Evolutionary conservation across 1,140 invertebrate genomes (phyloP).

Genomic region (Drosophila neocordata): DNA sequence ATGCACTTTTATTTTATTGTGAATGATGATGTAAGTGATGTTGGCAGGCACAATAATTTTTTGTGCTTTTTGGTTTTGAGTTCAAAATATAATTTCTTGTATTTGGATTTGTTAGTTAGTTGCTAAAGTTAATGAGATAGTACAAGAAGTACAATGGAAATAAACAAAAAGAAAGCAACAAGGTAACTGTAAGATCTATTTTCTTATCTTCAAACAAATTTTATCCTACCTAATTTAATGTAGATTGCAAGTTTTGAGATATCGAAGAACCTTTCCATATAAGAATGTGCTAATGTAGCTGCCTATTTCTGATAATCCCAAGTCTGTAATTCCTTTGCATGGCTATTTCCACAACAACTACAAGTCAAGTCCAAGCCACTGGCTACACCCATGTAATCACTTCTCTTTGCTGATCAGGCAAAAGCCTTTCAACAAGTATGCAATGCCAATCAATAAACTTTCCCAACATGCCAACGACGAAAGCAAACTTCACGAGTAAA

Average conservation of each 20-base stretch:
- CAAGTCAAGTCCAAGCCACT: conserved; percentile 1
- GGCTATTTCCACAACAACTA: not conserved
- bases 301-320: not conserved
- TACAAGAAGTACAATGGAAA: no score
- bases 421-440: conserved; percentile 45
- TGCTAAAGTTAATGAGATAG: conserved; percentile 1
- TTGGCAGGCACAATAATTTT: conserved; percentile 55
- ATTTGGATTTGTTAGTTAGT: not conserved
- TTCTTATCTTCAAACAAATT: no score
- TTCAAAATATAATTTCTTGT: not conserved
- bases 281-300: not conserved
- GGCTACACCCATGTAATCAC: not conserved
- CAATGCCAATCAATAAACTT: conserved; percentile 64
- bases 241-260: not conserved
- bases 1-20: conserved; percentile 81
- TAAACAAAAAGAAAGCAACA: no score
- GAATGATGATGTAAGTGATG: conserved; percentile 81
- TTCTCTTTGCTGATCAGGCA: not conserved
- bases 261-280: not conserved
- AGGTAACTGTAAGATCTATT: not conserved
- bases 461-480: conserved; percentile 43
- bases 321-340: not conserved
- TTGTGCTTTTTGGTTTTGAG: no score
- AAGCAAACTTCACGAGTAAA: not conserved
- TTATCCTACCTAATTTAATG: not conserved